A percentile compares a stretch with the other conserved stretches of the same genome.
Evolutionary conservation across 2,888 invertebrate genomes (phyloP).

Genomic region (Nephrotoma guestfalica): DNA sequence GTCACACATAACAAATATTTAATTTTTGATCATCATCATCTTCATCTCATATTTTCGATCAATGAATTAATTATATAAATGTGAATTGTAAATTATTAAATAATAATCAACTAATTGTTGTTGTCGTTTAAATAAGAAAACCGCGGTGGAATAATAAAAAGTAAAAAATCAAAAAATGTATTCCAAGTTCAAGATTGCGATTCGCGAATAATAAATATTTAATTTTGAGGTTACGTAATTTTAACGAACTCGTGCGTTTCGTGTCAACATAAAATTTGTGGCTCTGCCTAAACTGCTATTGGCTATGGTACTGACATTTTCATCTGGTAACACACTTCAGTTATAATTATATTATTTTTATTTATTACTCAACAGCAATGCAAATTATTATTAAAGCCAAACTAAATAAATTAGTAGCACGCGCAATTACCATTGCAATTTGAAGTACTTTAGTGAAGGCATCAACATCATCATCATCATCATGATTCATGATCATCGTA

Average conservation of each 20-base stretch:
- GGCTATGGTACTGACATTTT: neutral
- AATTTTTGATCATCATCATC: neutral
- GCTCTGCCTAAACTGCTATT: neutral
- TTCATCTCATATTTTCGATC: neutral
- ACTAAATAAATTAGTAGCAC: neutral
- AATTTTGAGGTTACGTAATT: neutral
- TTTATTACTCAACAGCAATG: neutral
- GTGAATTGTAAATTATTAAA: neutral
- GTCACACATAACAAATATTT: neutral
- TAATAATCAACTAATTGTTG: neutral
- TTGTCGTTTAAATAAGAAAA: neutral
- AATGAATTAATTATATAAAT: neutral
- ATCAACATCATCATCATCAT: neutral
- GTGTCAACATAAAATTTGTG: neutral
- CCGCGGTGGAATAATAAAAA: neutral
- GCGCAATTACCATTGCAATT: neutral
- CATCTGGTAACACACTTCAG: neutral
- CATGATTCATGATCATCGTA: neutral
- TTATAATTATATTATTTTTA: neutral
- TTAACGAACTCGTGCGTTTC: neutral
- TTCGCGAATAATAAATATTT: neutral
- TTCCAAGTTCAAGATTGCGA: neutral
- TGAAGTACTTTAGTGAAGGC: neutral
- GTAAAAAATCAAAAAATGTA: neutral
- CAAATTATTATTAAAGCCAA: neutral